Evolutionary conservation across 2,113 vertebrate genomes (phyloP), one percentile per base, ranked within the genome.

Genomic region (Zonotrichia leucophrys): DNA sequence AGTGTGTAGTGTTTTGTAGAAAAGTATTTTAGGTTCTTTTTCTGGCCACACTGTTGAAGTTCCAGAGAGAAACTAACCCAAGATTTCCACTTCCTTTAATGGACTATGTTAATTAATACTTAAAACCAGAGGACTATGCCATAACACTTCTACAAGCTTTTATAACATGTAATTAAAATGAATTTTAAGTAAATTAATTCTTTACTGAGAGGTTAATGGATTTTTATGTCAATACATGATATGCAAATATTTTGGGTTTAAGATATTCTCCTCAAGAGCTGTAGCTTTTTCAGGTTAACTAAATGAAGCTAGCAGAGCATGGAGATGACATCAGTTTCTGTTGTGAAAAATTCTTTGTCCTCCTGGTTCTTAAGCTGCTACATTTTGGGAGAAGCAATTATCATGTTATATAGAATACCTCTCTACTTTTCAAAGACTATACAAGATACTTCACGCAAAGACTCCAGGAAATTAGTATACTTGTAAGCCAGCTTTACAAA

Each of bases 1-100:
- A 76, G 6, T 1, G 0, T 12, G 11, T 9, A 64, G 15, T 2
- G 3, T 72, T 76, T 60, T 15, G 7, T 23, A 66, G 30, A 21
- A 39, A 85, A 42, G 42, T 22, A 33, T 74, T 77, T 11, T 27
- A 60, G 22, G 49, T 50, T 66, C 24, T 68, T 79, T 58, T 69
- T 39, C 31, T 66, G 46, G 41, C 25, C 30, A 31, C 27, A 31
- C 16, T 9, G 21, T 35, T 76, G 13, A 82, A 62, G 11, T 15
- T 82, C 15, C 22, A 66, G 25, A 69, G 41, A 49, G 70, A 88
- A 95, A 69, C 12, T 21, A 88, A 79, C 12, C 9, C 31, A 49
- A 76, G 59, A 52, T 66, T 81, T 70, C 81, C 73, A 44, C 15
- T 79, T 31, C 28, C 33, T 41, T 58, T 46, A 53, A 53, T 8